Evolutionary conservation across 2,113 vertebrate species (phyloP).

Genomic region (Microtus oregoni): DNA sequence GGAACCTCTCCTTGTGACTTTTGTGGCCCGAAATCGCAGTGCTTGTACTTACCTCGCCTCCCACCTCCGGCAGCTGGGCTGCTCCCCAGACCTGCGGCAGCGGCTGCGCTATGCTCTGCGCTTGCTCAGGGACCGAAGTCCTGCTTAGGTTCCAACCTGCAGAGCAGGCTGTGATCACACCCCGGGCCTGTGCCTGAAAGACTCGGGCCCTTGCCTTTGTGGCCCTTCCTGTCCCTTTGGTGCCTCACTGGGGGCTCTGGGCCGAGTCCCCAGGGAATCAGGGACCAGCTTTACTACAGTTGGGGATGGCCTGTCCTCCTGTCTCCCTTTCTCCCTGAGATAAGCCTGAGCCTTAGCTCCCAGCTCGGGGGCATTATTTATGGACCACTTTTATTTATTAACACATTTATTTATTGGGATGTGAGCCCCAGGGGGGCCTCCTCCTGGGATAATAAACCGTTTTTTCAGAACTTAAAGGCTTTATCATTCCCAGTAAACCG

Average conservation of each 20-base stretch:
- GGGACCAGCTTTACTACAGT: constrained; percentile 77
- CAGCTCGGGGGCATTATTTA: constrained; percentile 78
- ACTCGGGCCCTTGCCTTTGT: constrained; percentile 31
- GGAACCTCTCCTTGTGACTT: constrained; percentile 95
- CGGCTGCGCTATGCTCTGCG: constrained; percentile 93
- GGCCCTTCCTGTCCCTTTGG: constrained; percentile 62
- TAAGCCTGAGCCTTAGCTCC: constrained; percentile 82
- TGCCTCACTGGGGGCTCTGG: constrained; percentile 74
- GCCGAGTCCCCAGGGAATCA: constrained; percentile 76
- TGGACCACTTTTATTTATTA: constrained; percentile 85
- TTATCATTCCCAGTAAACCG: constrained; percentile 88
- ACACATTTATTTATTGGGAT: constrained; percentile 83
- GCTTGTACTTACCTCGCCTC: constrained; percentile 94
- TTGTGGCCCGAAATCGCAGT: constrained; percentile 94
- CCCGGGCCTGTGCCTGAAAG: constrained; percentile 40
- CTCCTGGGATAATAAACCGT: constrained; percentile 77
- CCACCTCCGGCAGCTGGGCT: constrained; percentile 93
- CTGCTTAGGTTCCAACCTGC: constrained; percentile 84
- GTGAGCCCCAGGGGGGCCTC: constrained; percentile 34
- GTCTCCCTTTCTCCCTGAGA: constrained; percentile 67
- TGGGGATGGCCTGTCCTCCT: background rate
- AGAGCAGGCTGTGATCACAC: background rate
- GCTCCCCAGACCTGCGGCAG: constrained; percentile 92
- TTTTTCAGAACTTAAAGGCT: constrained; percentile 57
- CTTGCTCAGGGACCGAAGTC: constrained; percentile 93